Evolutionary conservation across 2,113 vertebrate genomes (phyloP), one percentile per base, ranked within the genome.

Genomic region (Brevimyrus niger): DNA sequence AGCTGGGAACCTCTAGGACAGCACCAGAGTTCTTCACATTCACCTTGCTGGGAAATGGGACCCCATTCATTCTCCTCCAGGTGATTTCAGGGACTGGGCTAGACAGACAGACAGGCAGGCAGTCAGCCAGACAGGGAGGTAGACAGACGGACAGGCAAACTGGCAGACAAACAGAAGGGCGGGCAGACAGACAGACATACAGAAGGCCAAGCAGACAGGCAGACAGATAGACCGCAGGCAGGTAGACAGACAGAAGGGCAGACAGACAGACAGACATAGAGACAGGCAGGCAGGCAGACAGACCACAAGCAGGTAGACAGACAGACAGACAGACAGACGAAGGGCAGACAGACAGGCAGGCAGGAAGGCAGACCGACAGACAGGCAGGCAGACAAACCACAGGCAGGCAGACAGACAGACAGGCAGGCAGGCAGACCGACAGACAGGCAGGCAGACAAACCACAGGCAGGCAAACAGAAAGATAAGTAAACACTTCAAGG

Each of bases 51-150:
- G 97, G 95, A 89, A 99, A 97, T 0, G 97, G 97, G 89, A 96
- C 93, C 1, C 97, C 97, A 23, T 97, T 98, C 9, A 96, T 96
- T 95, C 97, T 96, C 91, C 97, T 96, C 98, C 98, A 99, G 90
- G 95, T 97, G 93, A 99, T 98, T 94, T 96, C 97, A 91, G 98
- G 98, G 47, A 99, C 96, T 0, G 98, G 98, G 92, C 98, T 99
- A 92, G 92, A 92, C 86, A 88, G 6, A 38, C 80, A 53, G 6
- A 9, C 21, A 9, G 55, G 21, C 8, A 27, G 61, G 9, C 61
- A 65, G 92, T 98, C 99, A 92, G 92, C 92, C 84, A 88, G 6
- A n/a, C 51, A 31, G 23, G 92, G 61, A 47, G 8, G 3, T 23
- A 65, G 9, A 65, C 2, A 92, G 92, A 92, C 82, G 85, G 6